Conservation (phyloP, 2,113 vertebrate genomes). For the Fregata magnificens region DNA sequence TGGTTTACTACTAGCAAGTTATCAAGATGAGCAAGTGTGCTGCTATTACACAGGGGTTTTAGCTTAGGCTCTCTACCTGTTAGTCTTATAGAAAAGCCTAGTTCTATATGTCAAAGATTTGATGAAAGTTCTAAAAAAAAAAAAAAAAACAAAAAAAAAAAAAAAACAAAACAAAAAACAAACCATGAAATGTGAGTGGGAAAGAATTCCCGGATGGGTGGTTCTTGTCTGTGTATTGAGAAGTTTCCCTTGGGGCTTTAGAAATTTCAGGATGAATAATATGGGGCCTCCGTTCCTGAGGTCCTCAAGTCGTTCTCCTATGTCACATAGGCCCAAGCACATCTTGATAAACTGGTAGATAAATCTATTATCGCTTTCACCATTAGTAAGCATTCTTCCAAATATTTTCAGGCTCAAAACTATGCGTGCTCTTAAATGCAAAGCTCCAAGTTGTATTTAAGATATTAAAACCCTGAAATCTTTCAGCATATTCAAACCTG, state of each 20-base stretch:
- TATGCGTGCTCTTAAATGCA: neutral
- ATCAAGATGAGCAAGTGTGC: neutral
- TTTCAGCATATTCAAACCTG: neutral
- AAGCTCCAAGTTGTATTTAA: neutral
- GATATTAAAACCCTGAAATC: neutral
- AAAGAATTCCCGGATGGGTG: neutral
- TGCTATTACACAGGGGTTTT: neutral
- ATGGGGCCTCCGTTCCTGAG: neutral
- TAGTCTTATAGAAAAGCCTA: neutral
- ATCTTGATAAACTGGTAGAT: neutral
- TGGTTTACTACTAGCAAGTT: neutral
- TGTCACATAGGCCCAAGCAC: neutral
- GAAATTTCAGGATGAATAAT: neutral
- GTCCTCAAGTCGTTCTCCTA: neutral
- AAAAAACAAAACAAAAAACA: neutral
- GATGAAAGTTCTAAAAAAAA: neutral
- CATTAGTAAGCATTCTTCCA: neutral
- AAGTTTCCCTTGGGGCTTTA: neutral
- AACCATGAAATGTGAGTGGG: neutral
- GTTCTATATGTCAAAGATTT: neutral
- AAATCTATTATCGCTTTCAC: neutral
- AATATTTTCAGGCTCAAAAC: neutral
- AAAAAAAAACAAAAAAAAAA: neutral
- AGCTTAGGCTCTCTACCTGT: neutral
- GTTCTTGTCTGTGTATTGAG: neutral